Conservation (phyloP, 2,888 invertebrate genomes). For the Adineta ricciae region DNA sequence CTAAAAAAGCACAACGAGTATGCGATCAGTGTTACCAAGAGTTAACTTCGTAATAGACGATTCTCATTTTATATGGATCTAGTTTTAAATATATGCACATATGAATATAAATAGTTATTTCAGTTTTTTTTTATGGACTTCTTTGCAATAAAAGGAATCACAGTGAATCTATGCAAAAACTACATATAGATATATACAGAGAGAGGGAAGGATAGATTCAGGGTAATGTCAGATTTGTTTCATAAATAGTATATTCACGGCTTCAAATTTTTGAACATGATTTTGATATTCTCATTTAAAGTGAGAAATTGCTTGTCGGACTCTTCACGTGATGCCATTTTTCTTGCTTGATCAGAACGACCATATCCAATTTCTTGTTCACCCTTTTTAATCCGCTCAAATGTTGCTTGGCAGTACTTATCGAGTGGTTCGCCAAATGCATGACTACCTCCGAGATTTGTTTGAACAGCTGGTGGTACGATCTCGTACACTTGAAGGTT, state of each 20-base stretch:
- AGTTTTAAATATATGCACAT: not conserved
- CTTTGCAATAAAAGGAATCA: not conserved
- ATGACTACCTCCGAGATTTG: conserved; percentile 17
- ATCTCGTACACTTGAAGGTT: not conserved
- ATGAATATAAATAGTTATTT: not conserved
- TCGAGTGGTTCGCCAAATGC: not conserved
- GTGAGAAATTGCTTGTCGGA: not conserved
- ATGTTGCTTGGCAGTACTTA: not conserved
- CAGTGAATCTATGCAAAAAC: not conserved
- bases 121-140: not conserved
- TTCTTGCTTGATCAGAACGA: not conserved
- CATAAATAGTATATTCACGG: no score
- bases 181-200: no score
- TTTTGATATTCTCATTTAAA: not conserved
- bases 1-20: conserved; percentile 55
- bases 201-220: no score
- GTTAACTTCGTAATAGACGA: conserved; percentile 37
- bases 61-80: not conserved
- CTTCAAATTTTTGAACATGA: not conserved
- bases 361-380: conserved; percentile 8
- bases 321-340: not conserved
- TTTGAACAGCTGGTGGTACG: not conserved
- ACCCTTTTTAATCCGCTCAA: not conserved
- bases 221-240: no score
- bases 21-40: conserved; percentile 54